Conservation (phyloP, 1,140 invertebrate species). For the Cylas formicarius region DNA sequence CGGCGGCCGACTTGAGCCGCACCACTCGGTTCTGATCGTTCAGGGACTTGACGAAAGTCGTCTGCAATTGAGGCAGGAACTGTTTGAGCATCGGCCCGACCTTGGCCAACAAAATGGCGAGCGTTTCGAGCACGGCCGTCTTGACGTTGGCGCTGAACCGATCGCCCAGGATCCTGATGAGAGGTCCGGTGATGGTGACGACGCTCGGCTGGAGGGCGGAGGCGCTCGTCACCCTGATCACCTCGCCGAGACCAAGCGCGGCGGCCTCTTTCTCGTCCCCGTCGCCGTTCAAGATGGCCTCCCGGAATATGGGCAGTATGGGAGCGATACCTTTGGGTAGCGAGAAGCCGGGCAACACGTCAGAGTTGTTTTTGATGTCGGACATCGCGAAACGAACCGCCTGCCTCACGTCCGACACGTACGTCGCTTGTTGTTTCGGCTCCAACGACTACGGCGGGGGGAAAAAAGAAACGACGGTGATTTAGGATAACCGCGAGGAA, state of each 20-base stretch:
- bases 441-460: slow-evolving; percentile 65
- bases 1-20: slow-evolving; percentile 80
- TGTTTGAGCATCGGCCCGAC: slow-evolving; percentile 91
- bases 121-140: slow-evolving; percentile 89
- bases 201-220: slow-evolving; percentile 88
- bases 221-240: slow-evolving; percentile 80
- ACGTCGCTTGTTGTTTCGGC: slow-evolving; percentile 69
- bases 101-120: slow-evolving; percentile 86
- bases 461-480: not conserved
- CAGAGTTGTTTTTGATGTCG: slow-evolving; percentile 64
- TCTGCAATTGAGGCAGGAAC: slow-evolving; percentile 96
- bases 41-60: slow-evolving; percentile 91
- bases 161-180: slow-evolving; percentile 96
- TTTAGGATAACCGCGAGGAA: too few relatives aligned
- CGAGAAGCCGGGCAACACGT: slow-evolving; percentile 88
- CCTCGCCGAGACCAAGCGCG: slow-evolving; percentile 83
- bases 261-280: slow-evolving; percentile 94
- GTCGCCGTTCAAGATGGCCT: slow-evolving; percentile 89
- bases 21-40: slow-evolving; percentile 83
- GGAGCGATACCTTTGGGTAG: slow-evolving; percentile 88
- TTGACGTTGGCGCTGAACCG: slow-evolving; percentile 90
- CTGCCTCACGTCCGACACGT: slow-evolving; percentile 83
- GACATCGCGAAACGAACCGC: slow-evolving; percentile 83
- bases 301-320: slow-evolving; percentile 88
- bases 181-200: slow-evolving; percentile 92